Evolutionary conservation across 2,797 vertebrate species (phyloP), one percentile per base, ranked within the genome.

Genomic region (Rousettus madagascariensis): DNA sequence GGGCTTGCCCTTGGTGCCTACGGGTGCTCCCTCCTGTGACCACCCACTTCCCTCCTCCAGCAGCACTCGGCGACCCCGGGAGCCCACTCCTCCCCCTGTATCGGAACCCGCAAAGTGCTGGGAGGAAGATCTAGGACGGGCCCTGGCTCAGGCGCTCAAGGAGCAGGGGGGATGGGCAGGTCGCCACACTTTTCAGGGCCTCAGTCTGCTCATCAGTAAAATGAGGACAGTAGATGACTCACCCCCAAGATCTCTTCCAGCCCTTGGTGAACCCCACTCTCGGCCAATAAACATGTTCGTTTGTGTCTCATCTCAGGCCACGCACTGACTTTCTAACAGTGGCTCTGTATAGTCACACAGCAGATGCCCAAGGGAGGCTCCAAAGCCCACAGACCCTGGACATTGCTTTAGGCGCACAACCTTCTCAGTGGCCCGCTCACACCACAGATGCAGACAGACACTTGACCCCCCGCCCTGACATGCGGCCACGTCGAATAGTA

Each of bases 1-100:
- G 68, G 22, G 12, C 3, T 20, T 19, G 2, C 20, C 61, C 46
- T 65, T 9, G 2, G 8, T 16, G 17, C 91, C 43, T 57, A 26
- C 8, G 46, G 53, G 6, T 16, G 28, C 80, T 20, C 19, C 15
- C 15, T 65, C 69, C 79, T 59, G 33, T 20, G 84, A 26, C 16
- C 43, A 13, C 1, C 30, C 30, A 26, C 3, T 24, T 9, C 69
- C 0, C 2, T 8, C 15, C 0, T 8, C 41, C 22, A 17, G n/a
- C 0, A 49, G 36, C 43, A 61, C 11, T 10, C 22, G 0, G 3
- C 28, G 51, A 26, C 36, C 89, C 55, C 33, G 1, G 46, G 19
- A 49, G 5, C 68, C 84, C 71, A 17, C 19, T 59, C 7, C 41
- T 13, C 9, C 13, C 7, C 28, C 6, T 84, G 59, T 26, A 4